Conservation (phyloP, 2,113 vertebrate genomes). For the Oxyruncus cristatus region DNA sequence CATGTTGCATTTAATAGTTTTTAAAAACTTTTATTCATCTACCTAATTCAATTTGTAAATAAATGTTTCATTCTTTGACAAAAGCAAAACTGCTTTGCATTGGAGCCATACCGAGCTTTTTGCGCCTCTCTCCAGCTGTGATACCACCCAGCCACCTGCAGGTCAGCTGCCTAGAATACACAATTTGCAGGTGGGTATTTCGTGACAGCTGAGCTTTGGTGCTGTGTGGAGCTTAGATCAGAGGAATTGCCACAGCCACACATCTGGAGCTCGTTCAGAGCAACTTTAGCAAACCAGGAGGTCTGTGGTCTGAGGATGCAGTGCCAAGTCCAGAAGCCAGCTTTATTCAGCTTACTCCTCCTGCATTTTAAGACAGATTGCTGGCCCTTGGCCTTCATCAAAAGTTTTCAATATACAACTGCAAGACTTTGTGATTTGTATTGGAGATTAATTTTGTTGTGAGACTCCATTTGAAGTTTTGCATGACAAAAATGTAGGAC, state of each 20-base stretch:
- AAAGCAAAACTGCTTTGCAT: not conserved
- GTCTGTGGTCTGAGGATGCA: not conserved
- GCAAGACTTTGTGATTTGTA: not conserved
- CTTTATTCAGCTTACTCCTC: not conserved
- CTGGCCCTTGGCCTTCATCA: not conserved
- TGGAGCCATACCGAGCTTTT: fast-evolving
- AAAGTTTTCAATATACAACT: not conserved
- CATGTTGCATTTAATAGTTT: not conserved
- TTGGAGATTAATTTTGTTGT: not conserved
- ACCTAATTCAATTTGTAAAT: not conserved
- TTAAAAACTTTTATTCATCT: not conserved
- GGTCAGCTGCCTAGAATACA: not conserved
- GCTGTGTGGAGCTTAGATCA: not conserved
- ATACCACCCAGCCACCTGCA: not conserved
- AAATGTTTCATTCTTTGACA: not conserved
- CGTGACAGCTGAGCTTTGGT: not conserved
- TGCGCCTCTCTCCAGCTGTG: not conserved
- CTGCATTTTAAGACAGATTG: not conserved
- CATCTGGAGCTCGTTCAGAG: not conserved
- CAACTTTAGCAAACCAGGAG: not conserved
- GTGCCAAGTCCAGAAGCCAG: not conserved
- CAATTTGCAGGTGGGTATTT: not conserved
- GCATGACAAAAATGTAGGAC: not conserved
- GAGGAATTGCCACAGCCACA: fast-evolving
- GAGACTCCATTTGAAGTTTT: not conserved